Conservation (phyloP, 1,140 invertebrate species). For the Anoplolepis gracilipes region DNA sequence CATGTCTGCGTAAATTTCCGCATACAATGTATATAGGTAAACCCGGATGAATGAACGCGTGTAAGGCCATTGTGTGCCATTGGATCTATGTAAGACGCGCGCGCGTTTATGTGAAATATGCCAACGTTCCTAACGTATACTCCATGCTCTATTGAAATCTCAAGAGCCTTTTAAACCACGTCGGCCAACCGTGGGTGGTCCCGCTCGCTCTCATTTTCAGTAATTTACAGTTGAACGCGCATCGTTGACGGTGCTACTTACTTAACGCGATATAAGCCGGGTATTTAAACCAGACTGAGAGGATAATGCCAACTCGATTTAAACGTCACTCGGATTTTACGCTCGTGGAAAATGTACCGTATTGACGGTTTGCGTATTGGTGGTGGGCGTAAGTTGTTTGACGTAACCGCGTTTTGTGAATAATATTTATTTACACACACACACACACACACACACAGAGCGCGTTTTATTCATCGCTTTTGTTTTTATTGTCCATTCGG, state of each 20-base stretch:
- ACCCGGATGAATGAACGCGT: constrained; percentile 20
- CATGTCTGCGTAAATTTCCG: constrained; percentile 3
- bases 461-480: neutral
- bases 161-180: constrained; percentile 51
- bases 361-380: neutral
- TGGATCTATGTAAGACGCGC: constrained; percentile 26
- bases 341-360: neutral
- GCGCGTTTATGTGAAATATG: constrained; percentile 45
- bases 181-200: neutral
- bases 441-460: too few species aligned
- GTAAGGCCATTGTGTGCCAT: constrained; percentile 40
- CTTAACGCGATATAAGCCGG: constrained; percentile 45
- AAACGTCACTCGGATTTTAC: constrained; percentile 35
- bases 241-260: constrained; percentile 27
- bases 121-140: constrained; percentile 38
- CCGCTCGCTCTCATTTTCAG: constrained; percentile 29
- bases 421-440: constrained; percentile 29
- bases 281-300: constrained; percentile 20
- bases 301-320: constrained; percentile 47
- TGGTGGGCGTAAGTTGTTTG: neutral
- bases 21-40: neutral
- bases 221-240: constrained; percentile 53
- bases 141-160: constrained; percentile 48
- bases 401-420: neutral
- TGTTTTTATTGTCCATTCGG: neutral